Percentiles rank a stretch among this genome's conserved stretches.
Evolutionary conservation across 2,113 vertebrate genomes (phyloP).

Genomic region (Hippotragus niger): DNA sequence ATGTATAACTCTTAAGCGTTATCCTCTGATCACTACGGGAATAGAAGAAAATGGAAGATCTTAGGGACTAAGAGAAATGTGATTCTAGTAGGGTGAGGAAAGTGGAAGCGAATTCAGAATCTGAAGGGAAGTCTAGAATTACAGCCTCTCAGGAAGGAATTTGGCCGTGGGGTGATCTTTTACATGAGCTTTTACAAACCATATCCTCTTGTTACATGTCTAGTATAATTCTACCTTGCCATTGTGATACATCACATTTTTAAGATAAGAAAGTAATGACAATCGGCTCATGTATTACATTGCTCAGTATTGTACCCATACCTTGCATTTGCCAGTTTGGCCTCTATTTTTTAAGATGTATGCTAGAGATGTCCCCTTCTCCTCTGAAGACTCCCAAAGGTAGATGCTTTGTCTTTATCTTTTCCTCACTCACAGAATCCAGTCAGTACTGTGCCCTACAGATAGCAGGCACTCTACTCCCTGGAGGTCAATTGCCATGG

Average conservation of each 20-base stretch:
- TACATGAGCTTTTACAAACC: conserved; percentile 11
- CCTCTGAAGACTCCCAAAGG: not conserved
- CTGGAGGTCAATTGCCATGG: not conserved
- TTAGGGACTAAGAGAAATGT: not conserved
- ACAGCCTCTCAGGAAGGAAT: not conserved
- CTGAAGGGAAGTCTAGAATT: not conserved
- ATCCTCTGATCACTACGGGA: not conserved
- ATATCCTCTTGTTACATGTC: not conserved
- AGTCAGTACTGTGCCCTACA: not conserved
- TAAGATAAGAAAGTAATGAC: conserved; percentile 5
- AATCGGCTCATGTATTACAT: not conserved
- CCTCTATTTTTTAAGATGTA: not conserved
- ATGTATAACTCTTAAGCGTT: not conserved
- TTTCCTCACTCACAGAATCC: conserved; percentile 21
- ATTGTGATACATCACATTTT: not conserved
- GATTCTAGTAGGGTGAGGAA: not conserved
- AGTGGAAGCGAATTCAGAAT: not conserved
- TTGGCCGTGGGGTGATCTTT: not conserved
- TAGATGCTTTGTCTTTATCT: not conserved
- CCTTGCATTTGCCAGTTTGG: not conserved
- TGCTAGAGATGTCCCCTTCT: not conserved
- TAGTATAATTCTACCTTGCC: not conserved
- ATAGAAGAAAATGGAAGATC: not conserved
- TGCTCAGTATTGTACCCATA: not conserved
- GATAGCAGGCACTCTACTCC: not conserved